These are phyloP conservation scores for Anoura caudifer DNA, from an alignment of 2,113 vertebrate genomes.

Conservation along the genomic window DNA sequence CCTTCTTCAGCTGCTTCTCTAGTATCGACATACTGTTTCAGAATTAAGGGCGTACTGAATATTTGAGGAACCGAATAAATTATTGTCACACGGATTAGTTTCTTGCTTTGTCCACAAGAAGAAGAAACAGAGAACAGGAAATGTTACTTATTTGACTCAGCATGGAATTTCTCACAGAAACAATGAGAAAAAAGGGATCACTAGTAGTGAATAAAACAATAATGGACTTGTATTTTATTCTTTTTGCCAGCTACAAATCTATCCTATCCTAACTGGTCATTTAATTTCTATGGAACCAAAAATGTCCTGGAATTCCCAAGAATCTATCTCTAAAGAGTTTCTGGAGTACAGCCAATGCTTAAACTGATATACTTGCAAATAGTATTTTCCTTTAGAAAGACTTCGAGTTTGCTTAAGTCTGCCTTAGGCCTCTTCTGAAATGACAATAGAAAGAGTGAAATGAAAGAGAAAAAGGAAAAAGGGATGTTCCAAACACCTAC, in stretches of 20 bases:
- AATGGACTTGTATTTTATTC: not conserved
- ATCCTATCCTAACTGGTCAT: constrained; percentile 19
- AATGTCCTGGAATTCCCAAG: not conserved
- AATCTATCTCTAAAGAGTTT: constrained; percentile 1
- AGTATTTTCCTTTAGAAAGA: constrained; percentile 24
- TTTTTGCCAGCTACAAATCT: constrained; percentile 25
- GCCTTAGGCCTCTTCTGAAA: constrained; percentile 24
- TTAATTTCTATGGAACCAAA: constrained; percentile 30
- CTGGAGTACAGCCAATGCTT: not conserved
- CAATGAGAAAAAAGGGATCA: not conserved
- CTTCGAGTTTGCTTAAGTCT: not conserved
- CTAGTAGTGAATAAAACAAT: not conserved
- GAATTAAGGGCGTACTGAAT: constrained; percentile 14
- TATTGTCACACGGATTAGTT: constrained; percentile 17
- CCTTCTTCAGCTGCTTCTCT: not conserved
- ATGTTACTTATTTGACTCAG: constrained; percentile 27
- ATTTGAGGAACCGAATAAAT: constrained; percentile 42
- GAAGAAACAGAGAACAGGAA: constrained; percentile 42
- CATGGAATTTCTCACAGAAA: constrained; percentile 35
- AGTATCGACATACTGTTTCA: not conserved
- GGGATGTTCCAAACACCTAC: not conserved
- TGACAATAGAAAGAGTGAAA: not conserved
- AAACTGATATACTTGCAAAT: constrained; percentile 10
- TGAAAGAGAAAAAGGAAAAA: constrained; percentile 8
- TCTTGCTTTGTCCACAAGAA: constrained; percentile 20